A percentile compares a stretch with the other conserved stretches of the same genome.
phyloP scores from a whole-genome alignment of 2,888 invertebrate species.

The Geotrupes spiniger region DNA sequence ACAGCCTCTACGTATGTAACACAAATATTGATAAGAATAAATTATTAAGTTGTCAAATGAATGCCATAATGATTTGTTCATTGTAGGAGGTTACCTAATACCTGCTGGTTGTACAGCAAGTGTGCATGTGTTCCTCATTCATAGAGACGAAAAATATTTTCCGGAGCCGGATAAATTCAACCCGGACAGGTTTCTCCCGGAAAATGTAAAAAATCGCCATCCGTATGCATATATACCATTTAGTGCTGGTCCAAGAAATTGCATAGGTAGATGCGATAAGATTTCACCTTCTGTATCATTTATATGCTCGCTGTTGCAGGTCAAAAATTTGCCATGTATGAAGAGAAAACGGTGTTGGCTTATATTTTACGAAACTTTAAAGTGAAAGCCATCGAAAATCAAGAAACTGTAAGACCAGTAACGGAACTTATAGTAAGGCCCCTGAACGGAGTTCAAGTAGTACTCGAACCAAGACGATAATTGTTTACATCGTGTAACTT shows the following conservation, averaged over 20 bases:
- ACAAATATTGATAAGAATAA: too few species aligned
- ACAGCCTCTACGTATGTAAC: too few species aligned
- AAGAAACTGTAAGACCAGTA: background rate
- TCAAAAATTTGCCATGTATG: constrained; percentile 2
- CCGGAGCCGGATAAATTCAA: constrained; percentile 39
- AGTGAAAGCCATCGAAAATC: background rate
- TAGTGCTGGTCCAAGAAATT: constrained; percentile 41
- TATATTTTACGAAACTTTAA: background rate
- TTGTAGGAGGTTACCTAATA: constrained; percentile 34
- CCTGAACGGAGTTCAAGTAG: background rate
- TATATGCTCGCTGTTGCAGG: background rate
- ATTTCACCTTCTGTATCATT: too few species aligned
- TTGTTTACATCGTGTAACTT: too few species aligned
- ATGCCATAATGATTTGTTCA: too few species aligned
- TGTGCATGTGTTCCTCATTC: constrained; percentile 38
- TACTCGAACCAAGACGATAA: background rate
- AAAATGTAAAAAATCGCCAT: constrained; percentile 34
- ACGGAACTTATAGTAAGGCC: background rate
- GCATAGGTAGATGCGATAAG: constrained; percentile 33
- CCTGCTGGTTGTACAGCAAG: constrained; percentile 35
- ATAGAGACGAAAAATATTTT: constrained; percentile 41
- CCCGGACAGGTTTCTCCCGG: constrained; percentile 39
- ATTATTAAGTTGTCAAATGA: too few species aligned
- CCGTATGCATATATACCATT: constrained; percentile 40
- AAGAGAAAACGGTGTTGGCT: background rate